Evolutionary conservation across 2,113 vertebrate genomes (phyloP).

Genomic region (Centropus unirufus): DNA sequence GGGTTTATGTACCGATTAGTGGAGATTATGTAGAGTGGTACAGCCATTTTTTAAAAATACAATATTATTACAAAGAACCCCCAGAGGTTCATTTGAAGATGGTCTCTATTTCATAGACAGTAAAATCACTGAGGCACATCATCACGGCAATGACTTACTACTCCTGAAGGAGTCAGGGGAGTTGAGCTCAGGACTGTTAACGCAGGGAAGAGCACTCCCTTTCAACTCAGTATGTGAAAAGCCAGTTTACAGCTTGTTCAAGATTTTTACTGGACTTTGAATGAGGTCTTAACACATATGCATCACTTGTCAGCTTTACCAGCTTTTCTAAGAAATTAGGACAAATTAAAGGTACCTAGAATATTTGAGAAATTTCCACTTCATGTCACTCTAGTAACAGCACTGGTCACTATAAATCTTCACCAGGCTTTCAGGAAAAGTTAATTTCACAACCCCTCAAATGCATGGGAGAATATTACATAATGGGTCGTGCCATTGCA

Average conservation of each 20-base stretch:
- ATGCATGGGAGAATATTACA: neutral
- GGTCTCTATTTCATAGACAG: constrained; percentile 70
- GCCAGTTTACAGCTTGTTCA: neutral
- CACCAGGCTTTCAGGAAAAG: neutral
- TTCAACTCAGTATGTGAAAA: neutral
- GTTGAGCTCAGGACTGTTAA: constrained; percentile 35
- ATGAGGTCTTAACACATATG: neutral
- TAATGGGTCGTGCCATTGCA: neutral
- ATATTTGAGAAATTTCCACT: neutral
- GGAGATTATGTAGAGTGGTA: constrained; percentile 58
- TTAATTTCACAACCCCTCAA: neutral
- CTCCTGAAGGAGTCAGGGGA: constrained; percentile 54
- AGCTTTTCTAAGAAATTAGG: neutral
- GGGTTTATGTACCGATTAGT: constrained; percentile 65
- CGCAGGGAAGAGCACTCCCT: neutral
- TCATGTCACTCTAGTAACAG: neutral
- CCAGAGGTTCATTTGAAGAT: constrained; percentile 65
- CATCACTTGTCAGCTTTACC: neutral
- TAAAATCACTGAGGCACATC: constrained; percentile 72
- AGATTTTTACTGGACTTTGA: neutral
- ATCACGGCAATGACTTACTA: constrained; percentile 56
- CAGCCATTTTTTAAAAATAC: constrained; percentile 59
- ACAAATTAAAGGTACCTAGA: neutral
- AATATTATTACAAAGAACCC: constrained; percentile 71
- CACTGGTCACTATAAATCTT: neutral